These are phyloP conservation scores for Synergus itoensis DNA, from an alignment of 2,888 invertebrate genomes.

Conservation along the genomic window DNA sequence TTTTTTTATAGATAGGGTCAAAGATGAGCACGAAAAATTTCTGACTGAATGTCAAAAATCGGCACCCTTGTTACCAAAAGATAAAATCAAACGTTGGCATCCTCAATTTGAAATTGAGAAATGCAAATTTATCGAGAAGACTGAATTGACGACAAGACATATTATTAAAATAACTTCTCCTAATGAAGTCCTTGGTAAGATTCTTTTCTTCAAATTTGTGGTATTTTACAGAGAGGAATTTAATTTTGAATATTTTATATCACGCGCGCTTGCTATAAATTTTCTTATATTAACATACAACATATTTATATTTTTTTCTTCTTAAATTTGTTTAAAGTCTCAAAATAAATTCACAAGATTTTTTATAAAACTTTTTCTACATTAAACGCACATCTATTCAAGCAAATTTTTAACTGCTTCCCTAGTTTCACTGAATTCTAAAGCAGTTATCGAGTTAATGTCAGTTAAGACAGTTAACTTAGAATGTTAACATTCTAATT, in stretches of 20 bases:
- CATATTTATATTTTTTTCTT: constrained; percentile 8
- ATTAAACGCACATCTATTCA: no score
- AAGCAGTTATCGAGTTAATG: no score
- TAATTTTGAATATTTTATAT: no score
- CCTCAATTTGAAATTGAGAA: constrained; percentile 92
- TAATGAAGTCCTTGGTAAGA: constrained; percentile 83
- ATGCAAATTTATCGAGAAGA: constrained; percentile 86
- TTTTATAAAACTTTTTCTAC: no score
- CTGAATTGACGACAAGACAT: constrained; percentile 87
- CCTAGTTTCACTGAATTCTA: no score
- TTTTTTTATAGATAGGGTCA: constrained; percentile 81
- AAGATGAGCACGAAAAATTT: constrained; percentile 88
- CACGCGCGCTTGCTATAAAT: no score
- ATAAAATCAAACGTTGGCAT: constrained; percentile 93
- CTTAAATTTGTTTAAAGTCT: background rate
- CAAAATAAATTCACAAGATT: background rate
- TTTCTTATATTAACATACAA: no score
- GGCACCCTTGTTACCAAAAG: constrained; percentile 86
- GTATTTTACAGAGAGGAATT: background rate
- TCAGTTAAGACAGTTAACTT: no score
- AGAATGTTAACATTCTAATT: no score
- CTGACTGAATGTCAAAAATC: constrained; percentile 81
- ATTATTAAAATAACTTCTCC: constrained; percentile 87
- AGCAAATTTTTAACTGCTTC: no score
- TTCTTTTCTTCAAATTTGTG: constrained; percentile 8